These are phyloP conservation scores for Aplidium turbinatum DNA, from an alignment of 23 tunicate genomes.

Conservation along the genomic window DNA sequence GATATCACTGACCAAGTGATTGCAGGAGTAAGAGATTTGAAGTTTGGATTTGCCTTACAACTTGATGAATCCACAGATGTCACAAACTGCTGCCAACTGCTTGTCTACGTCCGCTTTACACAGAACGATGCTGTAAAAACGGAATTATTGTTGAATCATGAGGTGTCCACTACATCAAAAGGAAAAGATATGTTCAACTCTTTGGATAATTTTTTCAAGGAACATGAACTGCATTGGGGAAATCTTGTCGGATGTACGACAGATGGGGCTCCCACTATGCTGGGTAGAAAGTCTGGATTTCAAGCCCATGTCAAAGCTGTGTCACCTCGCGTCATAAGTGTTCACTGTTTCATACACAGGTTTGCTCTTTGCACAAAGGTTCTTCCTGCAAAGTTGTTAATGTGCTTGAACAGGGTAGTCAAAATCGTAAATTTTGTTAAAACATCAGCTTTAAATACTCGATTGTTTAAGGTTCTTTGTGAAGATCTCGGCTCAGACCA, in stretches of 20 bases:
- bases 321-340: slow-evolving; percentile 24
- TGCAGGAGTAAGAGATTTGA: slow-evolving; percentile 37
- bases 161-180: slow-evolving; percentile 42
- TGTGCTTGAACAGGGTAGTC: slow-evolving; percentile 41
- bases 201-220: slow-evolving; percentile 42
- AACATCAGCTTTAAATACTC: slow-evolving; percentile 40
- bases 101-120: too few relatives aligned
- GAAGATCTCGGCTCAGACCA: slow-evolving; percentile 50
- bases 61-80: slow-evolving; percentile 37
- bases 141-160: slow-evolving; percentile 32
- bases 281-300: slow-evolving; percentile 46
- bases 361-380: slow-evolving; percentile 15
- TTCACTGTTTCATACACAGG: slow-evolving; percentile 31
- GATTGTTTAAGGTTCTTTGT: slow-evolving; percentile 43
- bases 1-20: slow-evolving; percentile 34
- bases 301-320: slow-evolving; percentile 43
- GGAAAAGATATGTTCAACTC: slow-evolving; percentile 34
- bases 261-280: slow-evolving; percentile 48
- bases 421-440: slow-evolving; percentile 49
- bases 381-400: slow-evolving; percentile 38
- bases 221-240: slow-evolving; percentile 46
- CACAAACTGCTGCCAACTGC: slow-evolving; percentile 40
- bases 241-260: slow-evolving; percentile 46
- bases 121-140: slow-evolving; percentile 31
- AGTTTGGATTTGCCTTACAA: slow-evolving; percentile 42